phyloP scores from a whole-genome alignment of 2,888 invertebrate genomes.

The Agrypnus murinus region DNA sequence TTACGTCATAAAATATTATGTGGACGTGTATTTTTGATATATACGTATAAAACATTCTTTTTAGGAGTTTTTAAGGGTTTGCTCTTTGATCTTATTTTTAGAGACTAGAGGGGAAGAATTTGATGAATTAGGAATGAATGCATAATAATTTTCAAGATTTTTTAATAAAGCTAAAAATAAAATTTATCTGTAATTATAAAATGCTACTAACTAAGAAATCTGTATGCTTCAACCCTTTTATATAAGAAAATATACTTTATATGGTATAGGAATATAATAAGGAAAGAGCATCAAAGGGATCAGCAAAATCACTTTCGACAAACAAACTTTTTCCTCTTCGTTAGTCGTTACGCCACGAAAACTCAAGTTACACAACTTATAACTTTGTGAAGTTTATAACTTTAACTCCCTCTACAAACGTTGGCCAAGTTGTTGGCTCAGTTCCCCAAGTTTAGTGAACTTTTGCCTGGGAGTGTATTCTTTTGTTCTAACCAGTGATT shows the following conservation, averaged over 20 bases:
- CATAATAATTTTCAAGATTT: too few relatives aligned
- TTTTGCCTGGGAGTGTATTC: slow-evolving; percentile 62
- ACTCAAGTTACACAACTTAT: slow-evolving; percentile 51
- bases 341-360: slow-evolving; percentile 47
- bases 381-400: slow-evolving; percentile 55
- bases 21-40: slow-evolving; percentile 21
- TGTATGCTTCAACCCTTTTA: too few relatives aligned
- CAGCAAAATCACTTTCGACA: slow-evolving; percentile 48
- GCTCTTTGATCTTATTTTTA: too few relatives aligned
- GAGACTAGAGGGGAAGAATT: too few relatives aligned
- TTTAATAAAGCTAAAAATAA: too few relatives aligned
- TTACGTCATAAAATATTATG: slow-evolving; percentile 36
- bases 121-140: too few relatives aligned
- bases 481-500: slow-evolving; percentile 72
- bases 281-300: slow-evolving; percentile 34
- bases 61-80: too few relatives aligned
- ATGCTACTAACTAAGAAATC: too few relatives aligned
- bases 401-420: slow-evolving; percentile 51
- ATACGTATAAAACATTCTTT: too few relatives aligned
- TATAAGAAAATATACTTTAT: too few relatives aligned
- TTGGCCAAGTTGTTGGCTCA: slow-evolving; percentile 48
- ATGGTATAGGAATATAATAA: background rate
- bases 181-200: too few relatives aligned
- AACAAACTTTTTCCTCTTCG: slow-evolving; percentile 50
- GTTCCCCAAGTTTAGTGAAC: slow-evolving; percentile 53